Evolutionary conservation across 2,888 invertebrate genomes (phyloP), one percentile per base, ranked within the genome.

Genomic region (Cremastinae sp.): DNA sequence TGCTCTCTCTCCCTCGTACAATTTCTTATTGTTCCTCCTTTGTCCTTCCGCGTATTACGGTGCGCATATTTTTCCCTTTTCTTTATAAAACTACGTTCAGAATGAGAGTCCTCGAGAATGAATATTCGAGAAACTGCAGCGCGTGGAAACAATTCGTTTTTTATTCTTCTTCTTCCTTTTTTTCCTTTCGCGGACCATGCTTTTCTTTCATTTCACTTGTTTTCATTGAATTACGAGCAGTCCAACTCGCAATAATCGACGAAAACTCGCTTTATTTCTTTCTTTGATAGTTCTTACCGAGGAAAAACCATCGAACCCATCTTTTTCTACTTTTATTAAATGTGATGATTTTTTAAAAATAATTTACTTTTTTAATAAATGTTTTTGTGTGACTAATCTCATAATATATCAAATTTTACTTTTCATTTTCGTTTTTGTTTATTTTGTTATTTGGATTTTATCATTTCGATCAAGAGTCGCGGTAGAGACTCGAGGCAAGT

Each of bases 201-300:
- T 73, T 43, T 61, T 73, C 47, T 73, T 69, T 69, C 62, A 64
- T 69, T 64, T 53, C 51, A 14, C 12, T 49, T 74, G 64, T 74
- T 69, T 74, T 74, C 43, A 74, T 74, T 74, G 18, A 56, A 69
- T 74, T 62, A 74, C 62, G 64, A 65, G 9, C 37, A 68, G 37
- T 58, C 56, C 7, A 28, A 62, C 22, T 62, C 64, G 39, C 59
- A 71, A 41, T 49, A 39, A 68, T 64, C 72, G 73, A 75, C 74
- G 75, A 64, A 61, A 68, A 75, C 65, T 58, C 69, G 77, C 68
- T 62, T 59, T 71, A 76, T 70, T 35, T 66, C 18, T n/a, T 72
- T 69, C 43, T n/a, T n/a, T n/a, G 16, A 62, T 70, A 65, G 71
- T 70, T 74, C 61, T 69, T 55, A 72, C 61, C 66, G 35, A 49